A percentile compares a stretch with the other conserved stretches of the same genome.
phyloP scores from a whole-genome alignment of 2,888 invertebrate genomes.

The Sesamia inferens region DNA sequence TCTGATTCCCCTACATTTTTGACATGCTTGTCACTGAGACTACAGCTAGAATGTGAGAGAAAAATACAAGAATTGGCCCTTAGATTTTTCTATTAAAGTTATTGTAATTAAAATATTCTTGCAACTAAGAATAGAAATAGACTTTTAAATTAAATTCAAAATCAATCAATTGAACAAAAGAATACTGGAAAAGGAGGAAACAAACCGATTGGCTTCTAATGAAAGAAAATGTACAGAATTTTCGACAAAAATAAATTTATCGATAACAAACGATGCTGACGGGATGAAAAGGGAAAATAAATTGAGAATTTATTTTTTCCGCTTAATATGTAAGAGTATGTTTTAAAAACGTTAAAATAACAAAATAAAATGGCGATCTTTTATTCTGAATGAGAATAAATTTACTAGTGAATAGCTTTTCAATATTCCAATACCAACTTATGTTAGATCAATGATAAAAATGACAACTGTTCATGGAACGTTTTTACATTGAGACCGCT shows the following conservation, averaged over 20 bases:
- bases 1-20: too few relatives aligned
- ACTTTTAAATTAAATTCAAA: constrained; percentile 3
- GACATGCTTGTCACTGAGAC: too few relatives aligned
- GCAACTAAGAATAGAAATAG: background rate
- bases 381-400: constrained; percentile 12
- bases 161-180: constrained; percentile 13
- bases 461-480: background rate
- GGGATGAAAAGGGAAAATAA: constrained; percentile 36
- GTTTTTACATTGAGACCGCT: background rate
- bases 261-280: constrained; percentile 27
- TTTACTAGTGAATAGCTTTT: constrained; percentile 8
- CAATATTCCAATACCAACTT: constrained; percentile 2
- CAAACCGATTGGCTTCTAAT: constrained; percentile 44
- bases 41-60: too few relatives aligned
- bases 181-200: constrained; percentile 11
- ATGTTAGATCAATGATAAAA: constrained; percentile 22
- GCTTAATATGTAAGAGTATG: constrained; percentile 22
- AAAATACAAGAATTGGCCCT: too few relatives aligned
- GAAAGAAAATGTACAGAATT: constrained; percentile 39
- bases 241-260: constrained; percentile 38
- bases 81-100: background rate
- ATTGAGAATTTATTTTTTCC: constrained; percentile 47
- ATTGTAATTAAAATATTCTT: background rate
- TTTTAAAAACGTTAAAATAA: background rate
- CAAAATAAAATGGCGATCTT: constrained; percentile 5